phyloP scores from a whole-genome alignment of 2,797 vertebrate genomes.

The Lophotriccus pileatus region DNA sequence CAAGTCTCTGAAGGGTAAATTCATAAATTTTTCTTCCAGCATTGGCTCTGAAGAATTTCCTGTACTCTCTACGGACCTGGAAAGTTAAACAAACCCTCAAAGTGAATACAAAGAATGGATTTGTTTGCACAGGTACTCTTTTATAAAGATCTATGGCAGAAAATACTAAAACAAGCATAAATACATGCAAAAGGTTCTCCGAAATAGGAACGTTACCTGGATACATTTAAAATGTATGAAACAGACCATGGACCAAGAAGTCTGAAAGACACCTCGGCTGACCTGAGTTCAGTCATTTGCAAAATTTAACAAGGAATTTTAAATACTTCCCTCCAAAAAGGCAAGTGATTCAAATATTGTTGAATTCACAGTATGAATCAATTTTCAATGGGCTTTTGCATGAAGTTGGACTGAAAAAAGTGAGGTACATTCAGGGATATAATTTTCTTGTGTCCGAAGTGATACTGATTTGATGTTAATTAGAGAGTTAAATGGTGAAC shows the following conservation, averaged over 20 bases:
- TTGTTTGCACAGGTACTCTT: not conserved
- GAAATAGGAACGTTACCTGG: not conserved
- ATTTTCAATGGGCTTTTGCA: not conserved
- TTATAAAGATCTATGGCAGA: not conserved
- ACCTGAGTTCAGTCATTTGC: not conserved
- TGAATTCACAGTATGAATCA: not conserved
- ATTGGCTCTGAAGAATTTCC: constrained; percentile 97
- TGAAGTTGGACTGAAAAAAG: not conserved
- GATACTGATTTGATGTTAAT: not conserved
- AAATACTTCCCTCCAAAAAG: not conserved
- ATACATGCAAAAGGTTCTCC: not conserved
- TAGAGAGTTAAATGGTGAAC: not conserved
- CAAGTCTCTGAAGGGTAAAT: constrained; percentile 94
- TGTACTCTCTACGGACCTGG: constrained; percentile 95
- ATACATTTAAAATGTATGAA: not conserved
- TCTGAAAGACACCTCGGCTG: not conserved
- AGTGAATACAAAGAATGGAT: not conserved
- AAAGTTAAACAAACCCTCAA: constrained; percentile 31
- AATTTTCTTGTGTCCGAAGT: not conserved
- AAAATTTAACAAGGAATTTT: not conserved
- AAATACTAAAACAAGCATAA: not conserved
- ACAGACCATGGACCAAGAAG: not conserved
- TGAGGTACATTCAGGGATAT: not conserved
- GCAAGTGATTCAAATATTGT: not conserved
- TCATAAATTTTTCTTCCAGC: constrained; percentile 97